Evolutionary conservation across 2,797 vertebrate genomes (phyloP).

Genomic region (Xenops minutus): DNA sequence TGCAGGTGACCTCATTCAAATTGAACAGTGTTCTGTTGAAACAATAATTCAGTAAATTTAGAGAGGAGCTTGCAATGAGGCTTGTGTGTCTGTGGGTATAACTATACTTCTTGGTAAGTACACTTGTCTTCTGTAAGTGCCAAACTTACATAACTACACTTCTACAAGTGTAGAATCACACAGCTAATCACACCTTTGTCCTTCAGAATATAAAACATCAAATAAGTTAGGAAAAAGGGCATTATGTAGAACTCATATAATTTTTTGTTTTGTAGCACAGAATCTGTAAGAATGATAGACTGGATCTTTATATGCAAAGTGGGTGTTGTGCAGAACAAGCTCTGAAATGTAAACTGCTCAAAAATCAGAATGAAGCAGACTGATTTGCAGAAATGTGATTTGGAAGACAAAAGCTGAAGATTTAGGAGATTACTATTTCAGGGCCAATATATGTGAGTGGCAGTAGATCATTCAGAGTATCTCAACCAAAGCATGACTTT

Average conservation of each 20-base stretch:
- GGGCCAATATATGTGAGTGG: slow-evolving; percentile 32
- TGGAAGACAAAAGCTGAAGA: slow-evolving; percentile 56
- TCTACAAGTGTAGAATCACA: background rate
- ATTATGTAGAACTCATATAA: background rate
- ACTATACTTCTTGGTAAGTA: background rate
- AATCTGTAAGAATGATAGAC: background rate
- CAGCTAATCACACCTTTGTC: background rate
- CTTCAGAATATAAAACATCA: background rate
- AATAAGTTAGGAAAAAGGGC: background rate
- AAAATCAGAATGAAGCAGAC: slow-evolving; percentile 7
- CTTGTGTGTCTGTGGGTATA: background rate
- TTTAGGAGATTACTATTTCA: slow-evolving; percentile 33
- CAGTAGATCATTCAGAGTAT: slow-evolving; percentile 44
- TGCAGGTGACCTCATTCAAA: background rate
- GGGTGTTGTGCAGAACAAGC: background rate
- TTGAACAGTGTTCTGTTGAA: background rate
- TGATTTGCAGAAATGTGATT: slow-evolving; percentile 55
- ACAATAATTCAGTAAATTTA: background rate
- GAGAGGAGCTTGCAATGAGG: background rate
- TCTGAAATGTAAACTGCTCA: slow-evolving; percentile 51
- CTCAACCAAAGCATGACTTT: slow-evolving; percentile 42
- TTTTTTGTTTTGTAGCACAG: background rate
- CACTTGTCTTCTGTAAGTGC: background rate
- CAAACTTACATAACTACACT: background rate
- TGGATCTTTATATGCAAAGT: background rate